Percentiles rank a stretch among this genome's conserved stretches.
phyloP scores from a whole-genome alignment of 1,140 invertebrate genomes.

The Camponotus floridanus region DNA sequence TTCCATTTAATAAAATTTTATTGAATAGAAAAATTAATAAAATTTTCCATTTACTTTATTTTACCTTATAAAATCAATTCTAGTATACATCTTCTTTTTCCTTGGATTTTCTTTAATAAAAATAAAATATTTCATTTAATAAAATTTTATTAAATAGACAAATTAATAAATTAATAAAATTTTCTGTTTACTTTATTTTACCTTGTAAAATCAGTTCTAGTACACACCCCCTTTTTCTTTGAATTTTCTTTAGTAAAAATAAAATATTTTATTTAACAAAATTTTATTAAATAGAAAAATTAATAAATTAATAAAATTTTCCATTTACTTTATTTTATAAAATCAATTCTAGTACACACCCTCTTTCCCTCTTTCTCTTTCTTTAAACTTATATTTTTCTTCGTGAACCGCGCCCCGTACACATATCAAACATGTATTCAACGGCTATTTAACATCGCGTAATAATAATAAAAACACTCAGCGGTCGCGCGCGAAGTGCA shows the following conservation, averaged over 20 bases:
- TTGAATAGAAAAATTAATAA: too few relatives aligned
- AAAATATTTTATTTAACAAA: too few relatives aligned
- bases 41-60: not conserved
- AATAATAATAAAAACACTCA: conserved; percentile 53
- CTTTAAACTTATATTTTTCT: not conserved
- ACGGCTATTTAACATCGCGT: conserved; percentile 47
- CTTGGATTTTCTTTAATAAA: too few relatives aligned
- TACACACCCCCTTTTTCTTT: not conserved
- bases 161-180: too few relatives aligned
- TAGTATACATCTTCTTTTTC: not conserved
- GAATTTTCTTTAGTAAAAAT: too few relatives aligned
- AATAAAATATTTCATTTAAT: too few relatives aligned
- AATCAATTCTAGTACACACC: not conserved
- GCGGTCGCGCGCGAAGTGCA: not conserved
- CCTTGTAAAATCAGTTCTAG: not conserved
- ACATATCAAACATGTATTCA: not conserved
- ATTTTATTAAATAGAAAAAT: too few relatives aligned
- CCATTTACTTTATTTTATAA: not conserved
- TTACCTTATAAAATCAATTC: not conserved
- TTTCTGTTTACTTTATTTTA: not conserved
- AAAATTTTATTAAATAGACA: too few relatives aligned
- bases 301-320: too few relatives aligned
- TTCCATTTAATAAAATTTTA: too few relatives aligned
- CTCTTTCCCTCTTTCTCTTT: not conserved
- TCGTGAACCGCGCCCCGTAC: not conserved